Evolutionary conservation across 2,888 invertebrate genomes (phyloP).

Genomic region (Diadegma fenestrale): DNA sequence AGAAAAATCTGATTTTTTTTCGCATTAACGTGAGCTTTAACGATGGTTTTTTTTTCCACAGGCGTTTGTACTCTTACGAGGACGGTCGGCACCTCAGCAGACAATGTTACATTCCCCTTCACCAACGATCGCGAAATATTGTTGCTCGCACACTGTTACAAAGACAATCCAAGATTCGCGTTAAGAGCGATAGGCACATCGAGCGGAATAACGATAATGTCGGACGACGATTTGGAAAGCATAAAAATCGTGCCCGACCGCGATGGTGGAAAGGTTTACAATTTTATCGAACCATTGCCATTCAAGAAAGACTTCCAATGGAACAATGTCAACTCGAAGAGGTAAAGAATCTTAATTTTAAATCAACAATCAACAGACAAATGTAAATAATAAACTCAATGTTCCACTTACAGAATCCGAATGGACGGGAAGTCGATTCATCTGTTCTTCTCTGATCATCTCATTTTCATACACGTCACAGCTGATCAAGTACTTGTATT

Average conservation of each 20-base stretch:
- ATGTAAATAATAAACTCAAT: background rate
- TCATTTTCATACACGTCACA: constrained; percentile 81
- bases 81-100: constrained; percentile 75
- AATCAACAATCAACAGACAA: background rate
- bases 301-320: constrained; percentile 78
- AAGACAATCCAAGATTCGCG: constrained; percentile 79
- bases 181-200: constrained; percentile 75
- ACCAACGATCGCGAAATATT: constrained; percentile 76
- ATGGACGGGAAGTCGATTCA: constrained; percentile 76
- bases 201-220: constrained; percentile 75
- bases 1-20: constrained; percentile 74
- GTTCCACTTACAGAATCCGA: constrained; percentile 75
- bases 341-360: constrained; percentile 70
- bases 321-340: constrained; percentile 78
- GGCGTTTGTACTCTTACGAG: constrained; percentile 80
- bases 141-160: constrained; percentile 80
- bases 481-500: constrained; percentile 80
- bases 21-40: constrained; percentile 22
- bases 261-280: constrained; percentile 77
- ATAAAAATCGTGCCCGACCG: constrained; percentile 77
- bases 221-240: constrained; percentile 79
- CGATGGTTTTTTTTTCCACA: constrained; percentile 53
- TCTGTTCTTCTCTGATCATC: constrained; percentile 77
- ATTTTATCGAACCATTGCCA: constrained; percentile 76
- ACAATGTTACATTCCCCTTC: constrained; percentile 76